Conservation (phyloP, 2,797 vertebrate species). For the Gorsachius magnificus region DNA sequence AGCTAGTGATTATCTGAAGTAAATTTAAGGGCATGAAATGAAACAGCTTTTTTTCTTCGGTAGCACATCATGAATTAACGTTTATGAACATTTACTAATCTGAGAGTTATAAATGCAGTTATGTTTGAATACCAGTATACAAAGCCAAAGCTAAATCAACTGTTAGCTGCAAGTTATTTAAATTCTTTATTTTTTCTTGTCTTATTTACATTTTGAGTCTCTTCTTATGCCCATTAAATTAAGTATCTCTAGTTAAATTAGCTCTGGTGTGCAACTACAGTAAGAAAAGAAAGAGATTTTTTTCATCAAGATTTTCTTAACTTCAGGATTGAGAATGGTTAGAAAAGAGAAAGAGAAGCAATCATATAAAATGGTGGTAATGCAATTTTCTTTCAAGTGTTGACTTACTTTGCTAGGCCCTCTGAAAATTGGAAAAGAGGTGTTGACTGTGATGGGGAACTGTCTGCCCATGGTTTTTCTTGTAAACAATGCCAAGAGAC, state of each 20-base stretch:
- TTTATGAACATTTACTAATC: neutral
- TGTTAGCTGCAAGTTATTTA: neutral
- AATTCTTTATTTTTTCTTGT: neutral
- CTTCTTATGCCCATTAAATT: neutral
- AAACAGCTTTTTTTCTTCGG: neutral
- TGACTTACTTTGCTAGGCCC: neutral
- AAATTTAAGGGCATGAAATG: neutral
- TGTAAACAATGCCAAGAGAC: neutral
- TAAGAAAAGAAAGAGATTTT: neutral
- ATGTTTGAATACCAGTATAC: neutral
- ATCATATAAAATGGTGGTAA: neutral
- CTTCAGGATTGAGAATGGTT: neutral
- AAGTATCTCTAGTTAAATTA: neutral
- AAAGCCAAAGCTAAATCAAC: neutral
- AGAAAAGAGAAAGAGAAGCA: neutral
- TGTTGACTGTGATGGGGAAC: neutral
- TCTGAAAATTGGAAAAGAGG: neutral
- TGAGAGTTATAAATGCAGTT: neutral
- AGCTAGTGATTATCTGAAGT: neutral
- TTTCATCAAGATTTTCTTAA: neutral
- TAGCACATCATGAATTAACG: neutral
- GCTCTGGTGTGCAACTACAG: neutral
- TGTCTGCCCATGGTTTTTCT: neutral
- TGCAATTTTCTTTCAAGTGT: neutral
- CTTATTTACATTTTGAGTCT: neutral